These are phyloP conservation scores for Rhodeus uyekii DNA, from an alignment of 2,797 vertebrate species.

Conservation along the genomic window DNA sequence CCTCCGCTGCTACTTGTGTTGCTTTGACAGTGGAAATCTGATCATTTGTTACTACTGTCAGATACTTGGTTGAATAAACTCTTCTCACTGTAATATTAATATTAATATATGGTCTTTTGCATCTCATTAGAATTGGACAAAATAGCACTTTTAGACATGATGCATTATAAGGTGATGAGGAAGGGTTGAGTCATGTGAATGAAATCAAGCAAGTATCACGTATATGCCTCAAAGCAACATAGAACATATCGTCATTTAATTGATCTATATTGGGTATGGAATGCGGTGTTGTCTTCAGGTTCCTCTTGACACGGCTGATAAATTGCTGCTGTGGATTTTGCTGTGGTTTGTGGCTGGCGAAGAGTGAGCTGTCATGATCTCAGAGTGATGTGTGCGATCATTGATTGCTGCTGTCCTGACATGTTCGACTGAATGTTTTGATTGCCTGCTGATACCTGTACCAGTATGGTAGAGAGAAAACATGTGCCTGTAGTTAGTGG, in stretches of 20 bases:
- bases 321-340: slow-evolving; percentile 18
- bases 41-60: slow-evolving; percentile 59
- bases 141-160: not conserved
- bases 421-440: slow-evolving; percentile 13
- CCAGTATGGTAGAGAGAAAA: not conserved
- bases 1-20: slow-evolving; percentile 65
- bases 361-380: slow-evolving; percentile 36
- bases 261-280: slow-evolving; percentile 10
- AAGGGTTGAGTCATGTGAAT: not conserved
- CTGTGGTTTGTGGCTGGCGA: slow-evolving; percentile 17
- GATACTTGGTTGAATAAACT: slow-evolving; percentile 38
- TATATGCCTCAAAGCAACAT: not conserved
- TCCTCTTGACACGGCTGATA: slow-evolving; percentile 13
- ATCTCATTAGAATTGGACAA: slow-evolving; percentile 58
- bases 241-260: slow-evolving; percentile 1
- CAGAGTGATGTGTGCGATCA: slow-evolving; percentile 22
- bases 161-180: not conserved
- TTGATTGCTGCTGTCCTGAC: slow-evolving; percentile 25
- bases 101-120: slow-evolving; percentile 61
- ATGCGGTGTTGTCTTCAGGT: not conserved
- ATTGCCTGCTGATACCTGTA: slow-evolving; percentile 14
- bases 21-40: slow-evolving; percentile 67
- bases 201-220: not conserved
- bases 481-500: not conserved
- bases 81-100: slow-evolving; percentile 59